Evolutionary conservation across 2,113 vertebrate genomes (phyloP), one percentile per base, ranked within the genome.

Genomic region (Mus pahari): DNA sequence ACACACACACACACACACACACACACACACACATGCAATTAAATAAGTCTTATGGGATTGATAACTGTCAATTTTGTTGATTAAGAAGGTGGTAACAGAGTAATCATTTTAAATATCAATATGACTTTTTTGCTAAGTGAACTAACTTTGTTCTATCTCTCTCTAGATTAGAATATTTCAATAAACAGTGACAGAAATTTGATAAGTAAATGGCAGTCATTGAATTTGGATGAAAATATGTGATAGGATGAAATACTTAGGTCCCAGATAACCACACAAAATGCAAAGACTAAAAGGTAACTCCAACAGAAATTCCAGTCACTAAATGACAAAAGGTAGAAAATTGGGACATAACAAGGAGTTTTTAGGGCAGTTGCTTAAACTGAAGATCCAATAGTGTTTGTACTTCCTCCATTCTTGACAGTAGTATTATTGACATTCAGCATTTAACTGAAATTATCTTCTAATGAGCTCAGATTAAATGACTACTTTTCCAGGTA

Each of bases 161-260:
- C 75, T 36, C 33, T 70, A 64, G 45, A 26, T 58, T 89, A 82
- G 36, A 74, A 12, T 83, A 92, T 89, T 89, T 89, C 48, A 75
- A 75, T 89, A 50, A 83, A 89, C 31, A 83, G 45, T 75, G 68
- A 68, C 60, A 74, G 20, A 74, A 83, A 68, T 89, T 33, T 75
- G n/a, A 45, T n/a, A 92, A 73, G 50, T 39, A 66, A 95, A 75
- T 92, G 66, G 33, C 5, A 95, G 84, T n/a, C 66, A 55, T 73
- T 53, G 45, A 20, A 66, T 83, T 82, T 88, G 48, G n/a, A 48
- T 81, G 64, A 83, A 88, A 92, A 92, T 75, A 31, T 88, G 58
- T 87, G 36, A 75, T 48, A 13, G 28, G 66, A 58, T 58, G 12
- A 89, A 68, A 92, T 66, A 39, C 2, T 33, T 53, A 48, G 68